Evolutionary conservation across 2,797 vertebrate species (phyloP), one percentile per base, ranked within the genome.

Genomic region (Enteromius paludinosus): DNA sequence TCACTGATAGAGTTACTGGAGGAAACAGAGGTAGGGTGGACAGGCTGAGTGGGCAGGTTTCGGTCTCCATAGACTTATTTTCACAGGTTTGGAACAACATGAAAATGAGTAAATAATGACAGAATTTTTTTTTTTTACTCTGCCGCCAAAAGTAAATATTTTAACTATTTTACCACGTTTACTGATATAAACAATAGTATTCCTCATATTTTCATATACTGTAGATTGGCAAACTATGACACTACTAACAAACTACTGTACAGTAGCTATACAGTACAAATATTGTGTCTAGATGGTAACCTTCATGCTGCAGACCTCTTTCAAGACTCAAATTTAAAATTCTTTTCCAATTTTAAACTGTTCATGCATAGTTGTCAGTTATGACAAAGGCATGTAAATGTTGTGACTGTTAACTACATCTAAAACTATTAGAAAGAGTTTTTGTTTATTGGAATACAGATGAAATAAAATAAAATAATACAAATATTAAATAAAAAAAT

Each of bases 1-100:
- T 88, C 88, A 88, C 72, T 82, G 86, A 90, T 83, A 88, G 88
- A 90, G 85, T 91, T 91, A 90, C 45, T 79, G 65, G 90, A 93
- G 92, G 93, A 94, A 93, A 85, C 86, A 87, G 84, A 84, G 12
- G 33, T 82, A 79, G 71, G 77, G 49, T 77, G 59, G 38, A 10
- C 38, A 11, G 38, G 30, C 76, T 78, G 14, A 82, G 85, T 88
- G 90, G 85, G 81, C 86, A 84, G 83, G 61, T 86, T 79, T 81
- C 78, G 81, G 82, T 56, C 77, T 87, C 86, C 43, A 85, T 84
- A 86, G 89, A 90, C 91, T 87, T 11, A 20, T 81, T 88, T 12
- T 66, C 47, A 47, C 23, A 69, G 41, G 66, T 49, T 10, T 28
- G 23, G 4, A 47, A 70, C 7, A 8, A 70, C 14, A 18, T 47